Conservation (phyloP, 2,797 vertebrate genomes). For the Dryobates pubescens region DNA sequence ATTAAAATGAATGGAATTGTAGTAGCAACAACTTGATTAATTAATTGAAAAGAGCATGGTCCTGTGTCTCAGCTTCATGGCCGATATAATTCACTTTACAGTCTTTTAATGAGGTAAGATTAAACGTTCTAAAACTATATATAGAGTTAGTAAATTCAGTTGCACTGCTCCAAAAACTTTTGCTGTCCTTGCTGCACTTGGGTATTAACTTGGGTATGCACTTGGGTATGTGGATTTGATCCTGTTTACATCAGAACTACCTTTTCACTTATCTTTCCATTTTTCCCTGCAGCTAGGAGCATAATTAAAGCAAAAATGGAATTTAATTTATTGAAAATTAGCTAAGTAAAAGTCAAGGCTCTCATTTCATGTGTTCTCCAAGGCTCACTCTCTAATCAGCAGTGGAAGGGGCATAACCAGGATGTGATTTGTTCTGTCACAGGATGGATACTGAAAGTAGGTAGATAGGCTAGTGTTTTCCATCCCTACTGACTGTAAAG, state of each 20-base stretch:
- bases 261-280: not conserved
- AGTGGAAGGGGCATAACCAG: not conserved
- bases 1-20: not conserved
- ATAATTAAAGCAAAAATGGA: not conserved
- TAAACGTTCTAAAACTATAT: not conserved
- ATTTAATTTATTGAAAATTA: slow-evolving; percentile 42
- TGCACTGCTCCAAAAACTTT: not conserved
- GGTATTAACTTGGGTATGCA: not conserved
- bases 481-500: not conserved
- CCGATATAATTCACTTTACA: not conserved
- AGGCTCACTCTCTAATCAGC: not conserved
- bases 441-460: not conserved
- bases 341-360: not conserved
- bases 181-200: not conserved
- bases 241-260: slow-evolving; percentile 1
- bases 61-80: not conserved
- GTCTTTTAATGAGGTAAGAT: not conserved
- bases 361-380: not conserved
- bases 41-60: not conserved
- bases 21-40: not conserved
- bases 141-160: not conserved
- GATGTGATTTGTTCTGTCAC: not conserved
- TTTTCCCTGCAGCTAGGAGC: not conserved
- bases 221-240: not conserved
- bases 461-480: not conserved